A percentile compares a stretch with the other conserved stretches of the same genome.
These are phyloP conservation scores for Amphipyra tragopoginis DNA, from an alignment of 2,888 invertebrate species.

Conservation along the genomic window DNA sequence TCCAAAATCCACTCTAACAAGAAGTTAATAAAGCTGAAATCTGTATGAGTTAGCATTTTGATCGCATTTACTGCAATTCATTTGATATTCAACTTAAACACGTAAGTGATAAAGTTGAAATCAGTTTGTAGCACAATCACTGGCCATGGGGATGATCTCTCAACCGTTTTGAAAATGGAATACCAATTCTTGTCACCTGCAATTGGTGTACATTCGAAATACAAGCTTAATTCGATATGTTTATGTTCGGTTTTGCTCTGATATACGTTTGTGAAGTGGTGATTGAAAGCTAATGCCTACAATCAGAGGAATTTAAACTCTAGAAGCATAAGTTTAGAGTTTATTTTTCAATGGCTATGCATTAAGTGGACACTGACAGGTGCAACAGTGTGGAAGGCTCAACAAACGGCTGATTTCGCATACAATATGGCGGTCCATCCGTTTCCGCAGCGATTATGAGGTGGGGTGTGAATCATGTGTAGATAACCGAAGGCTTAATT, in stretches of 20 bases:
- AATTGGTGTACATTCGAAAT: slow-evolving; percentile 57
- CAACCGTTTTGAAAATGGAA: slow-evolving; percentile 80
- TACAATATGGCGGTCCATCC: slow-evolving; percentile 87
- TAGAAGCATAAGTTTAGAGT: not conserved
- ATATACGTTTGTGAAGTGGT: slow-evolving; percentile 45
- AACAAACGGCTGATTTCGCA: slow-evolving; percentile 84
- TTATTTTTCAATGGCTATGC: slow-evolving; percentile 11
- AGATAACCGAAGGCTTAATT: slow-evolving; percentile 53
- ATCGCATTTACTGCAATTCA: slow-evolving; percentile 39
- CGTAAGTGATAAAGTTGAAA: slow-evolving; percentile 58
- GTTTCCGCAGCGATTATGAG: slow-evolving; percentile 84
- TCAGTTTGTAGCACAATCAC: slow-evolving; percentile 62
- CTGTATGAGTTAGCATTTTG: slow-evolving; percentile 30
- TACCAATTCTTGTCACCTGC: slow-evolving; percentile 84
- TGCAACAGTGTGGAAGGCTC: slow-evolving; percentile 86
- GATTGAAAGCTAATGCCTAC: slow-evolving; percentile 44
- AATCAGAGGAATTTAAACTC: slow-evolving; percentile 12
- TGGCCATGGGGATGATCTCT: slow-evolving; percentile 74
- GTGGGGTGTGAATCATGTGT: slow-evolving; percentile 69
- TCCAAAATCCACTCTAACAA: slow-evolving; percentile 51
- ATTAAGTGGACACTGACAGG: slow-evolving; percentile 66
- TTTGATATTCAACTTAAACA: slow-evolving; percentile 53
- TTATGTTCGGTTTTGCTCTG: slow-evolving; percentile 65
- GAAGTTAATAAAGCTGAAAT: slow-evolving; percentile 54
- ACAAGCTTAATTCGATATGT: slow-evolving; percentile 45